These are phyloP conservation scores for Pristionchus pacificus DNA, from an alignment of 1,140 invertebrate genomes.

Conservation along the genomic window DNA sequence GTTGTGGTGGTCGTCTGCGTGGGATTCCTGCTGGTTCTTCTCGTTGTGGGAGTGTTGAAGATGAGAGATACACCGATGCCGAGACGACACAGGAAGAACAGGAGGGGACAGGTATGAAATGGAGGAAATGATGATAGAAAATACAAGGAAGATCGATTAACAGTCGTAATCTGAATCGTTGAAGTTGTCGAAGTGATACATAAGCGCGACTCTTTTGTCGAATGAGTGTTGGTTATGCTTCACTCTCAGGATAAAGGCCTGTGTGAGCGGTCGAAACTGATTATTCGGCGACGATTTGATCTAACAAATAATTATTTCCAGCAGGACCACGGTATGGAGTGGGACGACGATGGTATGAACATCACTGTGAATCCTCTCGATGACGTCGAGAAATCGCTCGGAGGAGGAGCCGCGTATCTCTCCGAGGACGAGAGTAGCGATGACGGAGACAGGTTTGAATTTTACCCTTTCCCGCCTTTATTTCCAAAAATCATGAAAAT, in stretches of 20 bases:
- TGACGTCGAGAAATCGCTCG: slow-evolving; percentile 45
- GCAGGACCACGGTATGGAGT: slow-evolving; percentile 52
- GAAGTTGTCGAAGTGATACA: too few species aligned
- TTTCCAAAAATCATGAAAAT: background rate
- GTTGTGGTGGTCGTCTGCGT: slow-evolving; percentile 56
- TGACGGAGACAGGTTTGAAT: slow-evolving; percentile 22
- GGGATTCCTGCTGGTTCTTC: slow-evolving; percentile 53
- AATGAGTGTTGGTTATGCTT: background rate
- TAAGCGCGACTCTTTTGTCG: background rate
- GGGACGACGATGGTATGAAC: slow-evolving; percentile 58
- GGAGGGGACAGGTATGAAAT: slow-evolving; percentile 9
- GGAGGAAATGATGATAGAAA: too few species aligned
- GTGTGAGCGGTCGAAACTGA: slow-evolving; percentile 12
- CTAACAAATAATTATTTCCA: slow-evolving; percentile 19
- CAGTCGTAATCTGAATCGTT: too few species aligned
- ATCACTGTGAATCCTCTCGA: slow-evolving; percentile 58
- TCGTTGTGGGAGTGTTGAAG: slow-evolving; percentile 55
- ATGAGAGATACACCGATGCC: slow-evolving; percentile 52
- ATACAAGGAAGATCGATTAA: too few species aligned
- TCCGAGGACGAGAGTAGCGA: slow-evolving; percentile 49
- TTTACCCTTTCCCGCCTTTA: background rate
- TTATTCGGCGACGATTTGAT: slow-evolving; percentile 6
- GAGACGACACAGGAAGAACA: slow-evolving; percentile 33
- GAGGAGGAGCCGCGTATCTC: slow-evolving; percentile 25
- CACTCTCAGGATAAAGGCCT: slow-evolving; percentile 18